Evolutionary conservation across 1,140 invertebrate species (phyloP), one percentile per base, ranked within the genome.

Genomic region (Caerostris darwini): DNA sequence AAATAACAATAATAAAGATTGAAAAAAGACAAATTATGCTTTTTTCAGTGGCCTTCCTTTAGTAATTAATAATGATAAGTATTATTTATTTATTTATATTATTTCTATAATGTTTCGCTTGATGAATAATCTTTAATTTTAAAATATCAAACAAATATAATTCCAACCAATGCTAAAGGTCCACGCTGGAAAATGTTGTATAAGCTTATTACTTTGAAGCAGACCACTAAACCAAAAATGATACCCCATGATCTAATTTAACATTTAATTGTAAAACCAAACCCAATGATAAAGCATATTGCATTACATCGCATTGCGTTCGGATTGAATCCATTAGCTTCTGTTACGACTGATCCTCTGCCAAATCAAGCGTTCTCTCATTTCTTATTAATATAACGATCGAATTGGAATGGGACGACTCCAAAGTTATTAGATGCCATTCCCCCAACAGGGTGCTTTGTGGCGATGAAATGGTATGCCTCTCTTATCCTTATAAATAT

Each of bases 361-460:
- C 34, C 88, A 58, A 90, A 71, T 90, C 88, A 90, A 58, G 50
- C 64, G 64, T 71, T 67, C 64, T 90, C 57, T 77, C 67, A 57
- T 77, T 90, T 90, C 88, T 90, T 90, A 90, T 90, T 88, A 90
- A 90, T 90, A 77, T 77, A 90, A 90, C 88, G 64, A 71, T 77
- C 88, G 50, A 69, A 71, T 34, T 17, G 34, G 53, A 61, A 88
- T 53, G 61, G 61, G 19, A 34, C 34, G 34, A 12, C 71, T 77
- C 69, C 34, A 50, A 50, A 77, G 71, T 71, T 90, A 90, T 90
- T 90, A 90, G 88, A 87, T 17, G 17, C 85, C 3, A 64, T 50
- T 77, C 71, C 34, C 71, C 86, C 50, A 53, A 64, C 61, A 14
- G 34, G 61, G 88, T 90, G 67, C 88, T 90, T 90, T 90, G 88